Conservation (phyloP, 2,113 vertebrate genomes). For the Carettochelys insculpta region DNA sequence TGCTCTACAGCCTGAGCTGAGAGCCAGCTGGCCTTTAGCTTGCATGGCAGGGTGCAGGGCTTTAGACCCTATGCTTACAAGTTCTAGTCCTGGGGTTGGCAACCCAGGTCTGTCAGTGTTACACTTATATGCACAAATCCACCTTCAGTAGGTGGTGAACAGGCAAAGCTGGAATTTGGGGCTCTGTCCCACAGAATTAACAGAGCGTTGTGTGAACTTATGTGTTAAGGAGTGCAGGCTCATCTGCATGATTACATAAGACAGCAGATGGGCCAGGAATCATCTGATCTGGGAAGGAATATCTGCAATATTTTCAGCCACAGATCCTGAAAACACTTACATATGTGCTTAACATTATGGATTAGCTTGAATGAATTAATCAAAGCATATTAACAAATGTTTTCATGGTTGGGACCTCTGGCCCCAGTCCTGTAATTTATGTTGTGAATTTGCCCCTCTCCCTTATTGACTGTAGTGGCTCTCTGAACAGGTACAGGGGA, state of each 20-base stretch:
- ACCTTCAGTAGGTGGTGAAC: background rate
- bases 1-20: no score
- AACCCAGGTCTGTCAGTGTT: no score
- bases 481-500: background rate
- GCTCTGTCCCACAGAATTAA: background rate
- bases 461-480: background rate
- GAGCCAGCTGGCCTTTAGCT: no score
- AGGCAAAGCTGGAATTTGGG: no score
- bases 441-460: no score
- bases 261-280: background rate
- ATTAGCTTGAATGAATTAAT: background rate
- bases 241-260: background rate
- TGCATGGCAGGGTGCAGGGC: no score
- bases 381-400: background rate
- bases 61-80: no score
- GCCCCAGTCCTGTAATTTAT: background rate
- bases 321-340: background rate
- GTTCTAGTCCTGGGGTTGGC: no score
- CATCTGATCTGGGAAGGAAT: background rate
- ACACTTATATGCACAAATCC: background rate
- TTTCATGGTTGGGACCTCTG: background rate
- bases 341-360: background rate
- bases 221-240: background rate
- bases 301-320: no score
- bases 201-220: background rate